phyloP scores from a whole-genome alignment of 2,888 invertebrate species.

The Clepsis dumicolana region DNA sequence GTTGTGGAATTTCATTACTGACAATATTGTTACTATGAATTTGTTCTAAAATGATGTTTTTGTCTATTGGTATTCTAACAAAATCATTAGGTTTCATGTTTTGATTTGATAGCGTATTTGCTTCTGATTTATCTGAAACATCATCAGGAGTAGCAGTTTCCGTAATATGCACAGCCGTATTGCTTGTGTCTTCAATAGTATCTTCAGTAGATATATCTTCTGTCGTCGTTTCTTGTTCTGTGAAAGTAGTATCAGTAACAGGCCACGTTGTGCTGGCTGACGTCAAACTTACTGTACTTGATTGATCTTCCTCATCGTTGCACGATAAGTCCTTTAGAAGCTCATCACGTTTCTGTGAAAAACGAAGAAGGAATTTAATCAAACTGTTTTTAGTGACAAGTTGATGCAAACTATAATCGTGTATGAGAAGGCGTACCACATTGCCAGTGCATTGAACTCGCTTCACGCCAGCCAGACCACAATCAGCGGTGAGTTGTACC shows the following conservation, averaged over 20 bases:
- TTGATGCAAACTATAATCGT: not conserved
- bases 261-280: slow-evolving; percentile 59
- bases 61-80: slow-evolving; percentile 54
- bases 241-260: slow-evolving; percentile 56
- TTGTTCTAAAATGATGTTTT: slow-evolving; percentile 60
- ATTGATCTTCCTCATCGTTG: slow-evolving; percentile 77
- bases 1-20: slow-evolving; percentile 72
- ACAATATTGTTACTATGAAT: slow-evolving; percentile 67
- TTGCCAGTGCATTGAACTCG: slow-evolving; percentile 91
- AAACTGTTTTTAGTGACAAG: not conserved
- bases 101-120: slow-evolving; percentile 32
- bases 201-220: slow-evolving; percentile 67
- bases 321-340: slow-evolving; percentile 87
- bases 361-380: not conserved
- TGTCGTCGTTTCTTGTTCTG: slow-evolving; percentile 65
- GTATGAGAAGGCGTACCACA: slow-evolving; percentile 83
- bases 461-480: slow-evolving; percentile 90
- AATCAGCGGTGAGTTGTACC: slow-evolving; percentile 91
- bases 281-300: slow-evolving; percentile 57
- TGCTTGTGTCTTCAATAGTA: slow-evolving; percentile 57
- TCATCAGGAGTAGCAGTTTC: slow-evolving; percentile 50
- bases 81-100: slow-evolving; percentile 39
- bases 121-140: slow-evolving; percentile 49
- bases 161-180: slow-evolving; percentile 46
- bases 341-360: slow-evolving; percentile 86